Conservation (phyloP, 1,140 invertebrate species). For the Drosophila kurseongensis region DNA sequence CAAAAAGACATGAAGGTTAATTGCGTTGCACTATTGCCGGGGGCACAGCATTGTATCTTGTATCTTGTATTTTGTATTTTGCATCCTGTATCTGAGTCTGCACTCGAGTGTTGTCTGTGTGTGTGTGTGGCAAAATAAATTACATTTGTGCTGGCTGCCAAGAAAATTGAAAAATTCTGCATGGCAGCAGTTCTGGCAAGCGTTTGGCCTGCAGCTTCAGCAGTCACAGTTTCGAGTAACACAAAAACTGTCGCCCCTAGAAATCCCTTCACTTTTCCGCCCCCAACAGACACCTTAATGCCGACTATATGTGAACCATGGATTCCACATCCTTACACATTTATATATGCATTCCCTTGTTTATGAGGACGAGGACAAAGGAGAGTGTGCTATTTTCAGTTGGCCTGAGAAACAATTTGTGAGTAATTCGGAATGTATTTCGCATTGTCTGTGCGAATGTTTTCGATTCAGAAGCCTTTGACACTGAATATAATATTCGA, state of each 20-base stretch:
- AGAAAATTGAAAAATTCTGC: conserved; percentile 77
- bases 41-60: conserved; percentile 30
- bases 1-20: conserved; percentile 82
- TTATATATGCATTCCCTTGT: conserved; percentile 11
- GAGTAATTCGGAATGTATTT: conserved; percentile 31
- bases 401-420: conserved; percentile 29
- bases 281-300: conserved; percentile 14
- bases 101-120: conserved; percentile 3
- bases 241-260: conserved; percentile 25
- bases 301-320: conserved; percentile 3
- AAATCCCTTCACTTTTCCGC: background rate
- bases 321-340: background rate
- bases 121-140: conserved; percentile 60
- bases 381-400: conserved; percentile 9
- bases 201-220: conserved; percentile 53
- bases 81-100: conserved; percentile 31
- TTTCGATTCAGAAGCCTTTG: conserved; percentile 14
- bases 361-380: background rate
- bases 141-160: conserved; percentile 68
- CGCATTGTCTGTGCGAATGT: conserved; percentile 6
- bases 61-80: conserved; percentile 10
- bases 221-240: conserved; percentile 34
- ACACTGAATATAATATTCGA: conserved; percentile 11
- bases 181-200: conserved; percentile 34
- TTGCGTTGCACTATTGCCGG: conserved; percentile 62